These are phyloP conservation scores for Phalanger gymnotis DNA, from an alignment of 2,797 vertebrate genomes.

Conservation along the genomic window DNA sequence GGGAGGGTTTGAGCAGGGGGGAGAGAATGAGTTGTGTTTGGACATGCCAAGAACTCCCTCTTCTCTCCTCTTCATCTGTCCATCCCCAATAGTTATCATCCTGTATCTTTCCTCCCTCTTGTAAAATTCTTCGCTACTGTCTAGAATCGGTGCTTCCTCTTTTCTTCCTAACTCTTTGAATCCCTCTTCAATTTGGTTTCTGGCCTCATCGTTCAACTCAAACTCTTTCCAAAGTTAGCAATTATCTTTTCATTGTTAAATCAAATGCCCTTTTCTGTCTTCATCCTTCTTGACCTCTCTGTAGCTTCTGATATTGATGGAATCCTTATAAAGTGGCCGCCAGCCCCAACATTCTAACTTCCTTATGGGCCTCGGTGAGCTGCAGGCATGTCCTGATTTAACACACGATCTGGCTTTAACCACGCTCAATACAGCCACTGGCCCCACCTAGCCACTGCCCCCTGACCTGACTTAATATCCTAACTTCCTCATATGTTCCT, in stretches of 20 bases:
- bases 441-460: no score
- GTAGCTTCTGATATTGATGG: neutral
- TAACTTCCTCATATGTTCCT: no score
- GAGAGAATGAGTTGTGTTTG: neutral
- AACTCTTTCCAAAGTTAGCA: neutral
- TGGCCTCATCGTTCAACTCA: neutral
- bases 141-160: neutral
- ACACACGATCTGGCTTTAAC: no score
- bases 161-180: neutral
- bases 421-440: no score
- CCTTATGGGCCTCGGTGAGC: no score
- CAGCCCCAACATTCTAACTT: no score
- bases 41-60: neutral
- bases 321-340: no score
- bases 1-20: neutral
- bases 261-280: neutral
- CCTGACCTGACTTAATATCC: no score
- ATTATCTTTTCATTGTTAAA: neutral
- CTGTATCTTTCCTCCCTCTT: neutral
- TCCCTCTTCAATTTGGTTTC: neutral
- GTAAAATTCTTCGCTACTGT: neutral
- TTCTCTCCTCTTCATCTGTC: neutral
- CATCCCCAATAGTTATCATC: neutral
- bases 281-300: neutral
- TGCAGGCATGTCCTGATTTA: no score